Conservation (phyloP, 2,888 invertebrate species). For the Hoplodrina ambigua region DNA sequence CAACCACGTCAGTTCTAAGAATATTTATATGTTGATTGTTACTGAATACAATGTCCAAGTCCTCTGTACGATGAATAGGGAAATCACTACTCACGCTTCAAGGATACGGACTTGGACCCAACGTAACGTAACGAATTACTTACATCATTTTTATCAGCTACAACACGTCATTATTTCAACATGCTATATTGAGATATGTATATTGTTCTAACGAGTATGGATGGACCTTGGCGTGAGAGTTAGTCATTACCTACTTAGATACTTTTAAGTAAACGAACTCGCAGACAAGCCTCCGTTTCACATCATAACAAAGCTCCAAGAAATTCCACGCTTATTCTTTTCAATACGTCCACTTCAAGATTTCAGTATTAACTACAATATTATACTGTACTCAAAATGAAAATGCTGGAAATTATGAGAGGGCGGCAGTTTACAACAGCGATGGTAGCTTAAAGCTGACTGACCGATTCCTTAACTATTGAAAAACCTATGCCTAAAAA, state of each 20-base stretch:
- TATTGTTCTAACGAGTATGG: neutral
- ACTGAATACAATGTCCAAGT: conserved; percentile 17
- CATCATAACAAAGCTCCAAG: neutral
- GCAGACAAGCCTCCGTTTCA: neutral
- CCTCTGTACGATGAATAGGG: conserved; percentile 18
- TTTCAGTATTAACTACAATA: no score
- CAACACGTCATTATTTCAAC: neutral
- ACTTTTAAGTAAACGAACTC: neutral
- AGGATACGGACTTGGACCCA: conserved; percentile 22
- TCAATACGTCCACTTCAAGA: no score
- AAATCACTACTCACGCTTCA: conserved; percentile 4
- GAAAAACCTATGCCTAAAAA: no score
- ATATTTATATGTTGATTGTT: conserved; percentile 6
- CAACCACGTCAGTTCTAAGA: conserved; percentile 37
- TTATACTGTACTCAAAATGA: no score
- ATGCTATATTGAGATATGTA: no score
- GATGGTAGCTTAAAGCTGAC: neutral
- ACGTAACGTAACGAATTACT: neutral
- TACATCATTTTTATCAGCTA: conserved; percentile 7
- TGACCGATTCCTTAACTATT: no score
- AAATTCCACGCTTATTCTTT: no score
- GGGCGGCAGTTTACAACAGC: neutral
- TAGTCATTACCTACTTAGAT: neutral
- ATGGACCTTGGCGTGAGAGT: neutral
- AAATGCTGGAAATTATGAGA: neutral